phyloP scores from a whole-genome alignment of 2,888 invertebrate genomes.

The Drosophila greeni region DNA sequence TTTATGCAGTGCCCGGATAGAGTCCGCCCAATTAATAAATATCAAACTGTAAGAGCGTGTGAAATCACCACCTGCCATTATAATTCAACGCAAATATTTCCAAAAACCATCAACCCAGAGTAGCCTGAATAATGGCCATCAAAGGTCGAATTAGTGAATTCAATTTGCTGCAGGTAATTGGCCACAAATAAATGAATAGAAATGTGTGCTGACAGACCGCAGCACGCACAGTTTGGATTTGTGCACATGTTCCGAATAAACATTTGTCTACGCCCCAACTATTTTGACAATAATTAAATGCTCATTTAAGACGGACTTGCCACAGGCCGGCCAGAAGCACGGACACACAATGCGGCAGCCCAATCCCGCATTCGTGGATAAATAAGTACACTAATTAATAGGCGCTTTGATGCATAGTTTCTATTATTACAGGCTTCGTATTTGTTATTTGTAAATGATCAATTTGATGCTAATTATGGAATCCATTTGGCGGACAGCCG shows the following conservation, averaged over 20 bases:
- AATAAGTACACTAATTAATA: slow-evolving; percentile 34
- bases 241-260: slow-evolving; percentile 25
- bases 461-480: slow-evolving; percentile 50
- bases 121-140: slow-evolving; percentile 17
- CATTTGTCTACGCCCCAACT: slow-evolving; percentile 40
- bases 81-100: slow-evolving; percentile 17
- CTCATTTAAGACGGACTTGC: slow-evolving; percentile 3
- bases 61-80: slow-evolving; percentile 2
- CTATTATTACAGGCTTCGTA: slow-evolving; percentile 29
- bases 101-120: slow-evolving; percentile 26
- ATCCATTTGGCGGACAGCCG: slow-evolving; percentile 28
- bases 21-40: background rate
- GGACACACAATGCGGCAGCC: slow-evolving; percentile 8
- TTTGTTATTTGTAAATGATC: slow-evolving; percentile 51
- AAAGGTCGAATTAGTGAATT: slow-evolving; percentile 17
- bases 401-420: slow-evolving; percentile 33
- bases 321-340: background rate
- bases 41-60: background rate
- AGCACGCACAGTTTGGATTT: slow-evolving; percentile 34
- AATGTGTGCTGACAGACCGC: slow-evolving; percentile 12
- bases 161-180: slow-evolving; percentile 34
- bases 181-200: slow-evolving; percentile 25
- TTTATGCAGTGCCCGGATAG: background rate
- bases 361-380: slow-evolving; percentile 17
- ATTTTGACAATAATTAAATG: slow-evolving; percentile 41